Evolutionary conservation across 2,888 invertebrate species (phyloP).

Genomic region (Cynaeus angustus): DNA sequence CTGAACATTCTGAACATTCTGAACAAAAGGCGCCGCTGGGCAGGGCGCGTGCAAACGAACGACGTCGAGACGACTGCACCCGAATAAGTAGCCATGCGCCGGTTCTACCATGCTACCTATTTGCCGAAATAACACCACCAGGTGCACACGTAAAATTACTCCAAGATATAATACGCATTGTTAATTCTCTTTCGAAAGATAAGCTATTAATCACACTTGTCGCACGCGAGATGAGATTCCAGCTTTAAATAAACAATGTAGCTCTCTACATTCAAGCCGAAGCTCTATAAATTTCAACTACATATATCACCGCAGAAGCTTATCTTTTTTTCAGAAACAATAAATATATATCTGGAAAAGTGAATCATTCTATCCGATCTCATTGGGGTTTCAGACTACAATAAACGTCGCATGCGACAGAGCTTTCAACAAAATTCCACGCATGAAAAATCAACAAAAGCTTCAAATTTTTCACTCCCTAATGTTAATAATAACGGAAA

Average conservation of each 20-base stretch:
- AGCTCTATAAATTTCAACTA: slow-evolving; percentile 5
- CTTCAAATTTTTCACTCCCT: no score
- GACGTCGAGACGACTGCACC: slow-evolving; percentile 24
- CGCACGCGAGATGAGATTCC: slow-evolving; percentile 8
- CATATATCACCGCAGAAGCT: background rate
- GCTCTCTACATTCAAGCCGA: background rate
- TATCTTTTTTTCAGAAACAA: background rate
- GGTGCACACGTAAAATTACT: slow-evolving; percentile 20
- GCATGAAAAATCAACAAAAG: no score
- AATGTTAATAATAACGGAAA: no score
- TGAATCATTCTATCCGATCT: background rate
- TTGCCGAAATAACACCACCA: slow-evolving; percentile 25
- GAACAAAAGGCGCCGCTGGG: slow-evolving; percentile 27
- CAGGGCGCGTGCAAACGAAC: slow-evolving; percentile 39
- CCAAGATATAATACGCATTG: slow-evolving; percentile 1
- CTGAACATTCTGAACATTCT: slow-evolving; percentile 16
- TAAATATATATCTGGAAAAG: background rate
- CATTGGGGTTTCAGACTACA: background rate
- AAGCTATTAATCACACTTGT: slow-evolving; percentile 5
- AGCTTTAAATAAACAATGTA: slow-evolving; percentile 3
- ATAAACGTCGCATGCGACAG: no score
- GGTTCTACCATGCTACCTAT: background rate
- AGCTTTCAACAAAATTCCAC: no score
- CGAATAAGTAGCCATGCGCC: slow-evolving; percentile 36
- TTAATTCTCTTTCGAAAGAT: slow-evolving; percentile 7